These are phyloP conservation scores for Prosopocoilus inquinatus DNA, from an alignment of 2,888 invertebrate species.

Conservation along the genomic window DNA sequence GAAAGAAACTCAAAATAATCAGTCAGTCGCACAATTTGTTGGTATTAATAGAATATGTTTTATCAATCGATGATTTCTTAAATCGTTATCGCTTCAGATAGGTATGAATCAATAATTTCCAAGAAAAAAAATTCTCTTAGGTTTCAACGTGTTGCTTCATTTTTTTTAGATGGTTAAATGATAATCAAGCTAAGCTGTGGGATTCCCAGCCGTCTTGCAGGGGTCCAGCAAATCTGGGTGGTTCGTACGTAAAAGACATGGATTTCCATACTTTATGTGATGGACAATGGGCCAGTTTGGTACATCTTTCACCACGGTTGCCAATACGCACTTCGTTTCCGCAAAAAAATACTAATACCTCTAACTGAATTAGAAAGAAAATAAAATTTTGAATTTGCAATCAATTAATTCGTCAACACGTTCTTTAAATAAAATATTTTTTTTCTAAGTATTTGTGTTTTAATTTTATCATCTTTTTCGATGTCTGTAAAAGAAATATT, in stretches of 20 bases:
- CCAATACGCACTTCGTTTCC: slow-evolving; percentile 47
- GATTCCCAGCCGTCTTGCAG: slow-evolving; percentile 69
- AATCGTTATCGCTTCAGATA: not conserved
- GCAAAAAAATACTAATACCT: not conserved
- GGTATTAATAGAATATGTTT: no score
- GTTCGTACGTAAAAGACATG: slow-evolving; percentile 64
- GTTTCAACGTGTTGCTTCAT: not conserved
- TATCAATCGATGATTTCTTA: not conserved
- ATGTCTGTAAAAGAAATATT: no score
- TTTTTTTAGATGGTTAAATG: slow-evolving; percentile 62
- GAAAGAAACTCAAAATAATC: no score
- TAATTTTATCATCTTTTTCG: no score
- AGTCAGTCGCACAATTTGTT: not conserved
- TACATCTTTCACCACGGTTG: slow-evolving; percentile 64
- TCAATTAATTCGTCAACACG: no score
- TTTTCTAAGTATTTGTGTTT: no score
- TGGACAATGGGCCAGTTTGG: slow-evolving; percentile 79
- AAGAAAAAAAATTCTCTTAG: no score
- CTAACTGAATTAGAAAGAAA: not conserved
- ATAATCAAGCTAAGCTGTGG: slow-evolving; percentile 66
- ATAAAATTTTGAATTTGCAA: no score
- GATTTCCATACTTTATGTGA: slow-evolving; percentile 72
- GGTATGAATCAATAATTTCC: no score
- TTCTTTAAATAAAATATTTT: no score
- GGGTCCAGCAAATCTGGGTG: slow-evolving; percentile 70